These are phyloP conservation scores for Leptodactylus fallax DNA, from an alignment of 2,797 vertebrate species.

Conservation along the genomic window DNA sequence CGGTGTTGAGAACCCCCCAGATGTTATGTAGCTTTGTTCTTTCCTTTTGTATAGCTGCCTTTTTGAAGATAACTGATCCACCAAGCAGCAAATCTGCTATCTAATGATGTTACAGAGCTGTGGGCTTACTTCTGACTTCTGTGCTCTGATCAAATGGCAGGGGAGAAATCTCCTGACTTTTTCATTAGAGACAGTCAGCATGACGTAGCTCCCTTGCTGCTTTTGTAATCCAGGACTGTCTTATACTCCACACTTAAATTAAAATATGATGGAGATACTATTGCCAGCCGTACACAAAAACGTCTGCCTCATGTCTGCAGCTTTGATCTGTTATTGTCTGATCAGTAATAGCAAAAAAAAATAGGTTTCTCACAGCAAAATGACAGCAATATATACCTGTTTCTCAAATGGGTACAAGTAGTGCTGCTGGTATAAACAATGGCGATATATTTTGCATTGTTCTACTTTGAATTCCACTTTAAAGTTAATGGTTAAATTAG, in stretches of 20 bases:
- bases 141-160: slow-evolving; percentile 59
- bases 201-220: slow-evolving; percentile 65
- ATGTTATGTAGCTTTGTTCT: slow-evolving; percentile 55
- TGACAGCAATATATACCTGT: not conserved
- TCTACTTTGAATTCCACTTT: not conserved
- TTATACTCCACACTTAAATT: slow-evolving; percentile 49
- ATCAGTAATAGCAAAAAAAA: not conserved
- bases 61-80: slow-evolving; percentile 69
- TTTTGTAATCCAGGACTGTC: slow-evolving; percentile 64
- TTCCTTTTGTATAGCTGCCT: slow-evolving; percentile 62
- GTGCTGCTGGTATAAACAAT: no score
- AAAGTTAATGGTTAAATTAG: not conserved
- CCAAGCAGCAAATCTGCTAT: slow-evolving; percentile 66
- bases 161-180: slow-evolving; percentile 65
- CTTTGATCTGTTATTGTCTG: slow-evolving; percentile 18
- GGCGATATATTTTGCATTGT: not conserved
- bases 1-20: slow-evolving; percentile 37
- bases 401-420: not conserved
- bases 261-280: slow-evolving; percentile 27
- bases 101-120: slow-evolving; percentile 61
- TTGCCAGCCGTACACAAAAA: not conserved
- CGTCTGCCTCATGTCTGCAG: not conserved
- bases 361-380: not conserved
- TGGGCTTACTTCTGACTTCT: slow-evolving; percentile 64
- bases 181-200: slow-evolving; percentile 59